Conservation (phyloP, 2,888 invertebrate species). For the Lochmaea crataegi region DNA sequence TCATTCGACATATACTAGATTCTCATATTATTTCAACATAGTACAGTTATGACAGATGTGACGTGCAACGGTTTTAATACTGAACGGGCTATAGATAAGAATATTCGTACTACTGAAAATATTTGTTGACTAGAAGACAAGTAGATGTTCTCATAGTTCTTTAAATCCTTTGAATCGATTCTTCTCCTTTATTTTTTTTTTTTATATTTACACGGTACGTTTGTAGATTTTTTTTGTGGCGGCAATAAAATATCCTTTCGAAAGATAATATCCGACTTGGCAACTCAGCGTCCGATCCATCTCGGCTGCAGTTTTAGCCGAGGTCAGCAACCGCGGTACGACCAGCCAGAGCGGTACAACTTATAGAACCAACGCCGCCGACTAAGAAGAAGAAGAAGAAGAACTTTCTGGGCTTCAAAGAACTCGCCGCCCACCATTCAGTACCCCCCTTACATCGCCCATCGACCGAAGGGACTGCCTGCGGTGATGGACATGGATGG, state of each 20-base stretch:
- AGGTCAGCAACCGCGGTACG: slow-evolving; percentile 45
- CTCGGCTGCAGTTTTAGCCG: slow-evolving; percentile 32
- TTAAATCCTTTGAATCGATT: too few species aligned
- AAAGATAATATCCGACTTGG: slow-evolving; percentile 10
- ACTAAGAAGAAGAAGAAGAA: slow-evolving; percentile 43
- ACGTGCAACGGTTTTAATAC: too few species aligned
- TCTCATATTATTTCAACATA: too few species aligned
- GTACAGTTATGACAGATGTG: too few species aligned
- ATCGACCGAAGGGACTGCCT: slow-evolving; percentile 39
- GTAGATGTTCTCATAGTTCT: too few species aligned
- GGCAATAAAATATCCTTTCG: too few species aligned
- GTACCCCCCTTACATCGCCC: slow-evolving; percentile 45
- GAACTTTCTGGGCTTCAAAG: slow-evolving; percentile 58
- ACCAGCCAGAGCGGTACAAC: slow-evolving; percentile 33
- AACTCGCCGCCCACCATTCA: slow-evolving; percentile 57
- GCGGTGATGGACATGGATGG: slow-evolving; percentile 28
- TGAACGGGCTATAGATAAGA: too few species aligned
- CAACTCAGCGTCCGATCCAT: slow-evolving; percentile 15
- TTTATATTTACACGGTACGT: too few species aligned
- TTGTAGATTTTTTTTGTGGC: too few species aligned
- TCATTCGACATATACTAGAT: too few species aligned
- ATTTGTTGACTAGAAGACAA: too few species aligned
- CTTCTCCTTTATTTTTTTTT: too few species aligned
- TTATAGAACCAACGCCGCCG: slow-evolving; percentile 11
- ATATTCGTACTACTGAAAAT: not conserved